Base-by-base conservation (phyloP, 2,113 vertebrate genomes). In the Terrapene triunguis region DNA sequence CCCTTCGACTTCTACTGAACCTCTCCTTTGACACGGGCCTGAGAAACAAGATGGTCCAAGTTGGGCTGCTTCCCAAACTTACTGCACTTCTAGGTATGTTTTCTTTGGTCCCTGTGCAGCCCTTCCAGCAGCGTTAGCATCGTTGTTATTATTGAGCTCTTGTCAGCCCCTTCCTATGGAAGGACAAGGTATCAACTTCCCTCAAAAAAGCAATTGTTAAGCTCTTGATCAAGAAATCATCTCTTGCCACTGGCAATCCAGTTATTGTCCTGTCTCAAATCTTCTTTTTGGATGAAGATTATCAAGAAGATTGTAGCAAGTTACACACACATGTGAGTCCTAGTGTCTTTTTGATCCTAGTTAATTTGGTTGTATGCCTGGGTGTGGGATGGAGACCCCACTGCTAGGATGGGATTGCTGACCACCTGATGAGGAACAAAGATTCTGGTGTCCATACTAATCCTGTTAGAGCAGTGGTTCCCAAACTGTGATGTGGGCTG, bases 21-120 rank as follows among this genome's bases (percentile, higher is more conserved):
- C 98, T 99, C 5, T 99, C 99, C 55, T 99, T 99, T 94, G 99
- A 99, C 98, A 99, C 98, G 25, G 95, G 98, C 89, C 98, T 99
- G 83, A 98, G 99, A 91, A 98, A 98, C 96, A 99, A 99, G 95
- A 99, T 99, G 99, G 99, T 99, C 24, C 98, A 99, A 98, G 99
- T 99, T 32, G 99, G 99, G 83, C 98, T 99, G 85, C 98, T 99
- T 85, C 99, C 99, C 88, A 99, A 99, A 92, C 98, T 99, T 92
- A 99, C 98, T 74, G 96, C 98, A 0, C 98, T 99, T 78, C 96
- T 99, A 89, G 99, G 99, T 99, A 99, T 97, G 97, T 59, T 47
- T 87, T 13, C 85, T 89, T 89, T 85, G 94, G 69, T 79, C 86
- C 54, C 42, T 50, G 25, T 47, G 9, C 27, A 72, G 38, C 32